Evolutionary conservation across 2,888 invertebrate genomes (phyloP).

Genomic region (Antitype chi): DNA sequence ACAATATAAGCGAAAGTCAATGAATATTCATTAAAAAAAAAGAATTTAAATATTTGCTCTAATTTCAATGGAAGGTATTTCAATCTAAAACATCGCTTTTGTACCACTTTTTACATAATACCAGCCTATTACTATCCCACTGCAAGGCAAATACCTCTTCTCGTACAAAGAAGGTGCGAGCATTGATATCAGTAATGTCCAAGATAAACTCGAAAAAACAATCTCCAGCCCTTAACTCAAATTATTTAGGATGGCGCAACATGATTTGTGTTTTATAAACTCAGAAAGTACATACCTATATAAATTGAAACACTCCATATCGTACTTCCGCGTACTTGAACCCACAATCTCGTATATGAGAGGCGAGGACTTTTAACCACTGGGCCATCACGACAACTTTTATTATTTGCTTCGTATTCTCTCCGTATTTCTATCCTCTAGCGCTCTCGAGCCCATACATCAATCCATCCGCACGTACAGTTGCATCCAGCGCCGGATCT

Average conservation of each 20-base stretch:
- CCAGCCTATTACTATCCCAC: background rate
- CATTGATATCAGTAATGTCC: too few species aligned
- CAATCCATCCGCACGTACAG: slow-evolving; percentile 60
- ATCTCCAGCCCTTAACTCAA: too few species aligned
- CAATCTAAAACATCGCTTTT: background rate
- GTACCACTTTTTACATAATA: background rate
- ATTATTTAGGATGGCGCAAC: too few species aligned
- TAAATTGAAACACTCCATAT: too few species aligned
- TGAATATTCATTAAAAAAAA: too few species aligned
- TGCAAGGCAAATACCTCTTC: background rate
- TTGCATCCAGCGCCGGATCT: slow-evolving; percentile 45
- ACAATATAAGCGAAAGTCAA: background rate
- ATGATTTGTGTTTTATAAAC: too few species aligned
- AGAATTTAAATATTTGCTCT: background rate
- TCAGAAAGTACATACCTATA: too few species aligned
- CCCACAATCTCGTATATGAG: too few species aligned
- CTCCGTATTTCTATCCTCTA: background rate
- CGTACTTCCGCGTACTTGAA: too few species aligned
- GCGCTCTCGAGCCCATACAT: slow-evolving; percentile 33
- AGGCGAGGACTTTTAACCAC: too few species aligned
- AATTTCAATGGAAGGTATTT: background rate
- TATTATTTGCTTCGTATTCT: background rate
- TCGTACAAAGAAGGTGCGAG: too few species aligned
- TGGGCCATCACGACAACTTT: background rate
- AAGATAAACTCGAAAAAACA: too few species aligned